Base-by-base conservation (phyloP, 2,797 vertebrate genomes). In the Agapornis canus region DNA sequence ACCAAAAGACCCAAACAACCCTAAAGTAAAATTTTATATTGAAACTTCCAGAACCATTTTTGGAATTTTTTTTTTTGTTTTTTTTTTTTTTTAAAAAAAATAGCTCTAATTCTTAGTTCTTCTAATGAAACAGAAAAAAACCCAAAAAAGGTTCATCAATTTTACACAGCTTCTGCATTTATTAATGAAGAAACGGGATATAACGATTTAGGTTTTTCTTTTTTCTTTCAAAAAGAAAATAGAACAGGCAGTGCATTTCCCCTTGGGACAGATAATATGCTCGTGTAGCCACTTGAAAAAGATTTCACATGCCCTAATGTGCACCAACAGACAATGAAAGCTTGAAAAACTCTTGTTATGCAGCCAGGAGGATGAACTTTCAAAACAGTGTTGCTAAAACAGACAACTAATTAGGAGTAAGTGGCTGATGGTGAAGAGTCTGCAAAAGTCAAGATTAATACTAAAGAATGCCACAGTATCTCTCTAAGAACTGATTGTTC, bases 311-410 rank as follows among this genome's bases (percentile, higher is more conserved):
- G 65, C 49, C 40, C 39, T 90, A 85, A 89, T 75, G 61, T 71
- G 76, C 60, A 86, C 11, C 82, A 80, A 87, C 16, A 89, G 70
- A 77, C 43, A 89, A 19, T 7, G 21, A 82, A 91, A 82, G 49
- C 43, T 57, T 86, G 61, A 29, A 94, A 92, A 92, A 86, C 47
- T 32, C 47, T 71, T 86, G 80, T 81, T 66, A 52, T 20, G 57
- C 57, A 92, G 76, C 71, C 87, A 91, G 82, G 20, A 69, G 39
- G 49, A 95, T 71, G 57, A 95, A 90, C 57, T 86, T 88, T 22
- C 32, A 48, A 35, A 82, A 37, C 16, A 69, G 48, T 21, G n/a
- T n/a, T 90, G 40, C 63, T 83, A 40, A 83, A 84, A 11, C 32
- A 85, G 71, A 35, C 59, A 86, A 18, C 57, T 83, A 83, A 94